These are phyloP conservation scores for Alligator mississippiensis DNA, from an alignment of 2,113 vertebrate genomes.

Conservation along the genomic window DNA sequence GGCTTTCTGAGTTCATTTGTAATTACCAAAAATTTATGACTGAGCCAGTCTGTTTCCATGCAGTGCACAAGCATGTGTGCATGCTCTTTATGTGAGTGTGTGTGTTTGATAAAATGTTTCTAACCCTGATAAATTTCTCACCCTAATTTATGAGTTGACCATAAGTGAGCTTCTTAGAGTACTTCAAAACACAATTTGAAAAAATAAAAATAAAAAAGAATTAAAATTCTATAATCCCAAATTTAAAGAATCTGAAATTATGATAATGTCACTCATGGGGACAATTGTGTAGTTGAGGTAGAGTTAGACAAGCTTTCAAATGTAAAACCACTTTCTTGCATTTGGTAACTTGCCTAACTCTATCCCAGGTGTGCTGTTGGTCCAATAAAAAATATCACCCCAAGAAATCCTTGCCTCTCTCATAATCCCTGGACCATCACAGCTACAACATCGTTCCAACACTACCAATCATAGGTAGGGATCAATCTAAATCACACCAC, in stretches of 20 bases:
- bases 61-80: too few relatives aligned
- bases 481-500: too few relatives aligned
- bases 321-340: too few relatives aligned
- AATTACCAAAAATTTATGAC: neutral
- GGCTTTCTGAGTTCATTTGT: conserved; percentile 2
- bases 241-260: neutral
- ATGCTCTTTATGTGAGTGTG: neutral
- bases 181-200: neutral
- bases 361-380: too few relatives aligned
- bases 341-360: too few relatives aligned
- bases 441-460: too few relatives aligned
- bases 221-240: neutral
- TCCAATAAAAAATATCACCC: too few relatives aligned
- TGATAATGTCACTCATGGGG: neutral
- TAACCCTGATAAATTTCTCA: neutral
- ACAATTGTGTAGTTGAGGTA: too few relatives aligned
- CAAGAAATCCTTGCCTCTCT: too few relatives aligned
- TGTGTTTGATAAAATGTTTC: neutral
- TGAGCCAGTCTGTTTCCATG: neutral
- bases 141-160: fast-evolving
- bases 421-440: too few relatives aligned
- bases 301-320: too few relatives aligned
- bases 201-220: neutral
- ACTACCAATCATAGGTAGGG: too few relatives aligned
- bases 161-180: neutral